Percentiles rank a stretch among this genome's conserved stretches.
These are phyloP conservation scores for Ditylenchus dipsaci DNA, from an alignment of 1,140 invertebrate species.

Conservation along the genomic window DNA sequence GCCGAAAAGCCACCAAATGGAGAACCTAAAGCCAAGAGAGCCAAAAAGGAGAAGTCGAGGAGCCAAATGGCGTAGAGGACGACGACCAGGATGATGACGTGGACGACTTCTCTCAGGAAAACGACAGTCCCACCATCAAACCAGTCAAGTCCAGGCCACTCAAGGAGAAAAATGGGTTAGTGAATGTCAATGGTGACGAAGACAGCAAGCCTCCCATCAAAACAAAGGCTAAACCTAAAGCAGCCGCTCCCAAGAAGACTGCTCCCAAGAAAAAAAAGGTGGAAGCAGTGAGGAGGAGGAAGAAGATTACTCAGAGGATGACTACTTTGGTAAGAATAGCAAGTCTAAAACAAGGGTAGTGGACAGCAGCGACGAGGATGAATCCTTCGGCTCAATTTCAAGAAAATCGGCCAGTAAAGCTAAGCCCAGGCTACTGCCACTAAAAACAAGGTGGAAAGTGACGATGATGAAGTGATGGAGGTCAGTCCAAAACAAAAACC, in stretches of 20 bases:
- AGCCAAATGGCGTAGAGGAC: background rate
- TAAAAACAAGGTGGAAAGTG: background rate
- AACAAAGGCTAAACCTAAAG: too few relatives aligned
- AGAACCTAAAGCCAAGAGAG: too few relatives aligned
- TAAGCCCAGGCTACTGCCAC: background rate
- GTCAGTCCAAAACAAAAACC: conserved; percentile 1
- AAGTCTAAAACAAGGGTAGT: background rate
- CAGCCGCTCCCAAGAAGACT: too few relatives aligned
- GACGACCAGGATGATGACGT: background rate
- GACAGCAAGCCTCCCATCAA: too few relatives aligned
- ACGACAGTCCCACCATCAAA: background rate
- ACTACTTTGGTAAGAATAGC: background rate
- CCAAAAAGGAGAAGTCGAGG: background rate
- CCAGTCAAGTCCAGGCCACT: background rate
- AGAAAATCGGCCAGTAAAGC: background rate
- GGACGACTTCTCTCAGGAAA: background rate
- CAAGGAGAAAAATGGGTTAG: background rate
- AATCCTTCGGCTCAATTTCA: background rate
- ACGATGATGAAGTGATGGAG: background rate
- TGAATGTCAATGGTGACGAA: too few relatives aligned
- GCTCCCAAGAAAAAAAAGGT: background rate
- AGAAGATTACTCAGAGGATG: background rate
- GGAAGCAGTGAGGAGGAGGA: background rate
- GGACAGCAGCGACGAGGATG: background rate
- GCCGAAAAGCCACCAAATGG: background rate